phyloP scores from a whole-genome alignment of 2,113 vertebrate species.

The Callionymus lyra region DNA sequence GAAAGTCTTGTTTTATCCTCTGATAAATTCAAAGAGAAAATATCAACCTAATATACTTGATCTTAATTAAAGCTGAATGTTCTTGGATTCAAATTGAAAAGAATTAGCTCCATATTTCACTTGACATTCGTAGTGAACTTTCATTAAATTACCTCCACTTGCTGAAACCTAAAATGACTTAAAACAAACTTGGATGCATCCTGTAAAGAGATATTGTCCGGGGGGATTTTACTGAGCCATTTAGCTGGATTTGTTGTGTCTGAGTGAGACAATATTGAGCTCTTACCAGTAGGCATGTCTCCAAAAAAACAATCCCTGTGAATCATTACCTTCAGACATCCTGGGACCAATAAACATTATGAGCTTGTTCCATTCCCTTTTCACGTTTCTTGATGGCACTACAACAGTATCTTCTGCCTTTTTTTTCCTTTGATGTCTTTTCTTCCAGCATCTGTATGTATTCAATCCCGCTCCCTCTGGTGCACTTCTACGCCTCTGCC shows the following conservation, averaged over 20 bases:
- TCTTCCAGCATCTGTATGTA: no score
- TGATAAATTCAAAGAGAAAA: no score
- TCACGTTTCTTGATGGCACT: slow-evolving; percentile 27
- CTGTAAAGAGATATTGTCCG: slow-evolving; percentile 27
- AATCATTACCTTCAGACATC: slow-evolving; percentile 63
- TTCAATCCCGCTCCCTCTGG: no score
- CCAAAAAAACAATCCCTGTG: slow-evolving; percentile 48
- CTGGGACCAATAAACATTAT: slow-evolving; percentile 51
- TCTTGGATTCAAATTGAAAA: no score
- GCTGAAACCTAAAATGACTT: slow-evolving; percentile 23
- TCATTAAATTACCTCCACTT: slow-evolving; percentile 11
- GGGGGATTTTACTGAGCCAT: slow-evolving; percentile 34
- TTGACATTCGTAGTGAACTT: slow-evolving; percentile 1
- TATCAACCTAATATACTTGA: no score
- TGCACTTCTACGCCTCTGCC: no score
- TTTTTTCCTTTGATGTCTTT: no score
- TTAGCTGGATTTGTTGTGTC: slow-evolving; percentile 33
- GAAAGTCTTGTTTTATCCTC: no score
- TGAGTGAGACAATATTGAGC: slow-evolving; percentile 33
- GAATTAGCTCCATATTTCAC: slow-evolving; percentile 14
- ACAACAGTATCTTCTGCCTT: slow-evolving; percentile 28
- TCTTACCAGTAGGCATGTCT: slow-evolving; percentile 54
- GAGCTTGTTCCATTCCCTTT: slow-evolving; percentile 6
- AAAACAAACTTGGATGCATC: slow-evolving; percentile 37
- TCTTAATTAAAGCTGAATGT: no score